Base-by-base conservation (phyloP, 2,888 invertebrate species). In the Xanthia icteritia region DNA sequence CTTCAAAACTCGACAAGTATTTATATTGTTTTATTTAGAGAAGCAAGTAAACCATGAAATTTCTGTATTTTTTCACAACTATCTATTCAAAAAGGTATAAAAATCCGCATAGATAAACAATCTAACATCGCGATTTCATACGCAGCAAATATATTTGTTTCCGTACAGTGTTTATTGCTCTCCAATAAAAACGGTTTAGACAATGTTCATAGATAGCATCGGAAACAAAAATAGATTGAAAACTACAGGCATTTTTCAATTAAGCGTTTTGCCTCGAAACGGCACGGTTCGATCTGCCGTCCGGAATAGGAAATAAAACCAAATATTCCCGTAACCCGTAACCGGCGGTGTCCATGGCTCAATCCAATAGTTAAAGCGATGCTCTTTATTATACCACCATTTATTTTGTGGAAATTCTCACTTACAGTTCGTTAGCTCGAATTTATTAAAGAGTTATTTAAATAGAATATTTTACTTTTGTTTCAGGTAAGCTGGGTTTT, bases 341-440 rank as follows among this genome's bases (percentile, higher is more conserved):
- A 87, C 89, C 86, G 79, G 74, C 73, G 82, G 88, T 90, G 84
- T 91, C 87, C 90, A 90, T 91, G 86, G 88, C 91, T 89, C 91
- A 91, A 92, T 92, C 84, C 88, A 84, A 89, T 88, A 86, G 89
- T 90, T 88, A 90, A 88, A 91, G 81, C 86, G 81, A 85, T 86
- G 86, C 86, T 90, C 88, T 92, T 91, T 92, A 91, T 90, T 88
- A 86, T 87, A 86, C 86, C 83, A 89, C 89, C 88, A 91, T 93
- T 92, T 92, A 93, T 92, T 93, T 93, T 92, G 93, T 93, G 90
- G 88, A 90, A 92, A 94, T 93, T 90, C 79, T 78, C 85, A 85
- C 86, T 89, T 85, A 90, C 91, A 92, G 91, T 93, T 94, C 91
- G 92, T 94, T 94, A 93, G 88, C 78, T 86, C 76, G 51, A 45